Evolutionary conservation across 2,888 invertebrate species (phyloP), one percentile per base, ranked within the genome.

Genomic region (Aphelenchoides bicaudatus): DNA sequence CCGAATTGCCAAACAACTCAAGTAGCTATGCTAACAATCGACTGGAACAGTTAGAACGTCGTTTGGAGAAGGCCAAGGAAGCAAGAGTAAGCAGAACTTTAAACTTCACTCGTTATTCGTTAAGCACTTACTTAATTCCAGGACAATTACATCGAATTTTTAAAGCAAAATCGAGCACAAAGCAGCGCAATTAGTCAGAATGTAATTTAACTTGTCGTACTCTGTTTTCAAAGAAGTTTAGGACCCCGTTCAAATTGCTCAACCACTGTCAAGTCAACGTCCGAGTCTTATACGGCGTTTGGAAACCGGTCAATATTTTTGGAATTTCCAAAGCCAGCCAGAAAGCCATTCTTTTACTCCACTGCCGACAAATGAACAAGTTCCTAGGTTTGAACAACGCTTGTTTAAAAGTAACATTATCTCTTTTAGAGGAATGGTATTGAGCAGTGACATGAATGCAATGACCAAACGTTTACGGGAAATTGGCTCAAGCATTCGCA

Each of bases 381-480:
- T 43, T 19, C 43, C 43, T 10, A 43, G 43, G 43, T 43, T 21
- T 19, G 23, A 19, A n/a, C 21, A 21, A 43, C 25, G 43, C 43
- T 21, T 21, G 34, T 34, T 10, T 6, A n/a, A 19, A 19, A 19
- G 16, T 19, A 43, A n/a, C 8, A 10, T 21, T 8, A 8, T 43
- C 6, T 43, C 21, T 10, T 43, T 8, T 19, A 39, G 58, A 21
- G 58, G 58, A n/a, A n/a, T 57, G 28, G 1, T 43, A 4, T 30
- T 57, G 10, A 13, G 30, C 5, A 53, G 52, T n/a, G 58, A 57
- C 31, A 19, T 57, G 52, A 39, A 28, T n/a, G 23, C 39, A 16
- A 51, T 57, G 51, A 37, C 39, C 23, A 27, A 27, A 13, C 37
- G 54, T 10, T 39, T 57, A 53, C 37, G 10, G 6, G 52, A 56